phyloP scores from a whole-genome alignment of 23 tunicate species.

The Ciona savignyi region DNA sequence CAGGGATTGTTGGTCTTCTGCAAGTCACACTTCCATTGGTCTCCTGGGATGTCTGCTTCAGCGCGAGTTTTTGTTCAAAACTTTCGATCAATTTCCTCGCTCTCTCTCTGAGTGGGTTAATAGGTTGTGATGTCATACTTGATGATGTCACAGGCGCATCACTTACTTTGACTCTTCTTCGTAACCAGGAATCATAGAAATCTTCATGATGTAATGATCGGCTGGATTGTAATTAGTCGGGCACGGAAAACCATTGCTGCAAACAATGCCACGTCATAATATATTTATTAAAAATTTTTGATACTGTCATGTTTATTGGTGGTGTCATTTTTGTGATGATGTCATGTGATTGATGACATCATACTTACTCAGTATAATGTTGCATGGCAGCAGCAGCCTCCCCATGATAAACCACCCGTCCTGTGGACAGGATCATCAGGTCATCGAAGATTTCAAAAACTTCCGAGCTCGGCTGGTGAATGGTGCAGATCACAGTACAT shows the following conservation, averaged over 20 bases:
- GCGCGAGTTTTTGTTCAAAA: background rate
- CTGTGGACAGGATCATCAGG: slow-evolving; percentile 7
- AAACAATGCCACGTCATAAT: background rate
- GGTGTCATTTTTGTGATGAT: background rate
- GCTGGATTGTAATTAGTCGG: slow-evolving; percentile 75
- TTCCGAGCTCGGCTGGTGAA: slow-evolving; percentile 9
- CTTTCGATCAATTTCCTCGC: background rate
- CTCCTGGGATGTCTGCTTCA: background rate
- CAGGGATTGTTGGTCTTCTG: no score
- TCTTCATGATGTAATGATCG: slow-evolving; percentile 73
- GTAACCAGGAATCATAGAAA: slow-evolving; percentile 42
- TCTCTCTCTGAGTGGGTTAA: background rate
- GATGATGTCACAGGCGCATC: background rate
- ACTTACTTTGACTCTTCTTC: slow-evolving; percentile 47
- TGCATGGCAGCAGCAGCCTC: slow-evolving; percentile 17
- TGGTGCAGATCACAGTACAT: slow-evolving; percentile 9
- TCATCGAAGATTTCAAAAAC: slow-evolving; percentile 59
- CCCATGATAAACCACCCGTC: background rate
- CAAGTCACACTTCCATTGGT: no score
- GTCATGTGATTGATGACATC: no score
- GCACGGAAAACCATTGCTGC: slow-evolving; percentile 59
- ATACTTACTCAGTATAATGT: slow-evolving; percentile 36
- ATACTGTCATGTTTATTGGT: no score
- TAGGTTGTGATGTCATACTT: no score
- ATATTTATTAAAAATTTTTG: no score